Evolutionary conservation across 2,113 vertebrate species (phyloP).

Genomic region (Haemorhous mexicanus): DNA sequence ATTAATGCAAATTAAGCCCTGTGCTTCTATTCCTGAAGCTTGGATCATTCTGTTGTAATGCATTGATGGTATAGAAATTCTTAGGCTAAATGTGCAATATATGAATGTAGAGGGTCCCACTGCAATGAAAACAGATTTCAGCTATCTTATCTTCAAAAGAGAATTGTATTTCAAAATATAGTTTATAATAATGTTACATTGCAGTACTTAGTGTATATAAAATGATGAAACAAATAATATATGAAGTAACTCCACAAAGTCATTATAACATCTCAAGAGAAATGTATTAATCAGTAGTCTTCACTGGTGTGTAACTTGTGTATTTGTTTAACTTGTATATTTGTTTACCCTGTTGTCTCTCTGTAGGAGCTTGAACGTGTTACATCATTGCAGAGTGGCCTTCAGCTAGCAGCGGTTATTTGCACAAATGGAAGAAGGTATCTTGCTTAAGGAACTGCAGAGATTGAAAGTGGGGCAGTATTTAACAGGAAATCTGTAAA

Average conservation of each 20-base stretch:
- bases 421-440: constrained; percentile 97
- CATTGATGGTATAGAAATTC: background rate
- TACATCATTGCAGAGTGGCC: constrained; percentile 89
- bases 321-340: background rate
- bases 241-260: background rate
- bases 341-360: constrained; percentile 19
- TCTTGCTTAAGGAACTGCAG: background rate
- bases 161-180: background rate
- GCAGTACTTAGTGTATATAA: background rate
- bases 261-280: background rate
- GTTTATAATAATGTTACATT: background rate
- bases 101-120: background rate
- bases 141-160: background rate
- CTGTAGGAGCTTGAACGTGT: constrained; percentile 93
- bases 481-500: background rate
- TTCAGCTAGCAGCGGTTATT: constrained; percentile 94
- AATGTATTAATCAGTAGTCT: background rate
- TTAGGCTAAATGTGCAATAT: background rate
- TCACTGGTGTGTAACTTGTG: background rate
- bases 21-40: background rate
- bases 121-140: background rate
- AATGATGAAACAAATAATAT: background rate
- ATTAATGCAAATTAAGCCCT: background rate
- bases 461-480: background rate
- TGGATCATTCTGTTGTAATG: background rate